Evolutionary conservation across 1,140 invertebrate genomes (phyloP).

Genomic region (Cydia pomonella): DNA sequence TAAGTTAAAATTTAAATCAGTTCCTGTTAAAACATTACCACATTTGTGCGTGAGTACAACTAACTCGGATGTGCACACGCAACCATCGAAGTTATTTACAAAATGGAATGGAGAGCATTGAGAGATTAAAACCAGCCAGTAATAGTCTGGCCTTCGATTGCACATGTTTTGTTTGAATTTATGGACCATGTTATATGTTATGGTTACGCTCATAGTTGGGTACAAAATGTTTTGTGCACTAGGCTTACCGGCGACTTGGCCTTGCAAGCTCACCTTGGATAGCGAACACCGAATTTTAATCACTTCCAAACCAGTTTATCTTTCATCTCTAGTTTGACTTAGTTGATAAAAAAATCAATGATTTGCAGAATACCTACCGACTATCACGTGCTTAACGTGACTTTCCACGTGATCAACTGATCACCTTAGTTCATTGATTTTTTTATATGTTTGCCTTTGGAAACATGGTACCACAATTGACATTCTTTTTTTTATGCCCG

Average conservation of each 20-base stretch:
- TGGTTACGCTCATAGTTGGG: neutral
- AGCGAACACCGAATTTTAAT: neutral
- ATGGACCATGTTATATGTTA: neutral
- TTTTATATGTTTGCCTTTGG: neutral
- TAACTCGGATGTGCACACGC: neutral
- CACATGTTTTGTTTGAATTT: no score
- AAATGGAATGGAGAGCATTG: no score
- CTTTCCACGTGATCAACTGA: neutral
- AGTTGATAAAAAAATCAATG: neutral
- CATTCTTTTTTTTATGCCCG: no score
- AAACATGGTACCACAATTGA: neutral
- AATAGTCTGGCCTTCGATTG: no score
- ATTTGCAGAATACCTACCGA: neutral
- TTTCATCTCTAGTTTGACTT: neutral
- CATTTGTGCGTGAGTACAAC: neutral
- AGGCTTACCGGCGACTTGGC: constrained; percentile 3
- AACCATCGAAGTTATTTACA: neutral
- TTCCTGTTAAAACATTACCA: neutral
- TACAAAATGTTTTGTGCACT: neutral
- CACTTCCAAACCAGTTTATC: neutral
- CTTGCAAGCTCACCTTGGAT: neutral
- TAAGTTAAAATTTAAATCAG: neutral
- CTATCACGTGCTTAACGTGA: neutral
- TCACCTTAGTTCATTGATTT: neutral
- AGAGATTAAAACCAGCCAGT: no score